Base-by-base conservation (phyloP, 2,888 invertebrate species). In the Cephus sareptanus region DNA sequence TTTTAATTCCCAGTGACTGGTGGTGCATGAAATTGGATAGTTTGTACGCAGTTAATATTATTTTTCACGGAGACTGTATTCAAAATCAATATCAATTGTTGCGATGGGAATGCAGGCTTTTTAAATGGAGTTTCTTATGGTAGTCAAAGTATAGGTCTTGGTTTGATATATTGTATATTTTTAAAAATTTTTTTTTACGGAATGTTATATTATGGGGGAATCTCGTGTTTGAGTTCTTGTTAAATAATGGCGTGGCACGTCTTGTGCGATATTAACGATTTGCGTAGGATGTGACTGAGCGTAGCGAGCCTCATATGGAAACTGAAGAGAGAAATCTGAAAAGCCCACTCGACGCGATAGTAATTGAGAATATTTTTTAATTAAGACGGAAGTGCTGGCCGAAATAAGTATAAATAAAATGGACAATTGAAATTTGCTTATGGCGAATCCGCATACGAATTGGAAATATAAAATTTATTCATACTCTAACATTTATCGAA, bases 161-260 rank as follows among this genome's bases (percentile, higher is more conserved):
- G 40, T 23, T 40, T 23, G 15, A 23, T 23, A 56, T 56, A 56
- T 56, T 56, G 9, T 23, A 23, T 6, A 9, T 56, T 9, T 1
- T 1, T 1, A 9, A 11, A 34, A 34, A 34, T 1, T 0, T 0
- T 11, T 15, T 4, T 15, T 6, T 9, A 6, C n/a, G 23, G 15
- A 56, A 6, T 9, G 0, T 23, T 6, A 23, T 2, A 23, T 2
- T 23, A 23, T 9, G 23, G 56, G 1, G 23, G 9, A 23, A 23
- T 9, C 23, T 23, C 6, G 23, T 56, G 15, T 56, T 56, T 56
- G 23, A 23, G 9, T 9, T 56, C 23, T 56, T 56, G 23, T 40
- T 56, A 56, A 56, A 56, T 56, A 56, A 56, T 56, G 56, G 2
- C 23, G 23, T 56, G 56, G 9, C 56, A 56, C 56, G 56, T 56